Evolutionary conservation across 2,888 invertebrate genomes (phyloP), one percentile per base, ranked within the genome.

Genomic region (Electrophaes corylata): DNA sequence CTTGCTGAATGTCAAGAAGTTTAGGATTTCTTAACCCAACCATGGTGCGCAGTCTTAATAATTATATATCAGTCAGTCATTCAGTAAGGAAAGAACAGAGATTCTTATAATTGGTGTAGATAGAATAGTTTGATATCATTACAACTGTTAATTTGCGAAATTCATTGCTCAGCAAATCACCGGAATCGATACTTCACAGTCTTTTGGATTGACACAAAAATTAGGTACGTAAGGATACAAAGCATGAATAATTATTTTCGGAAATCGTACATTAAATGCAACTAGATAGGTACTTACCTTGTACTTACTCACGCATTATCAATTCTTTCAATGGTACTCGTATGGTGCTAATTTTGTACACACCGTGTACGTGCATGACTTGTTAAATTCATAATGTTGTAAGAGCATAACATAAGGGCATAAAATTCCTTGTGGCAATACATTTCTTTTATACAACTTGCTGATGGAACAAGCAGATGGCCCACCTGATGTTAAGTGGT

Each of bases 221-320:
- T 6, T 35, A 35, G 14, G 33, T 33, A 33, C 5, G 3, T 33
- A 12, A 1, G 12, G 12, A 33, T 29, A 33, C 12, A 10, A 33
- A 33, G 5, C 33, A 5, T 16, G 37, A 37, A 37, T 37, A 14
- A 41, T 43, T 4, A 14, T 45, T 29, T 29, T 23, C 11, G 37
- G n/a, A 47, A 47, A 23, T 2, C 4, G 37, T 4, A 33, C 45
- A 44, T 44, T 14, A 8, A 23, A 43, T 43, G 41, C 41, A 43
- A 12, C 23, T 12, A 14, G 12, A 12, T 41, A 43, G 8, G 23
- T 43, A 43, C 16, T 16, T 45, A 45, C 20, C 23, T 12, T 3
- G 23, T 43, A 43, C 16, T 16, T 45, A 45, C 20, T 41, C 20
- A 20, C 23, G 19, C 18, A 40, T 19, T 26, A 40, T 40, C 40